These are phyloP conservation scores for Ceratitis capitata DNA, from an alignment of 1,140 invertebrate genomes.

Conservation along the genomic window DNA sequence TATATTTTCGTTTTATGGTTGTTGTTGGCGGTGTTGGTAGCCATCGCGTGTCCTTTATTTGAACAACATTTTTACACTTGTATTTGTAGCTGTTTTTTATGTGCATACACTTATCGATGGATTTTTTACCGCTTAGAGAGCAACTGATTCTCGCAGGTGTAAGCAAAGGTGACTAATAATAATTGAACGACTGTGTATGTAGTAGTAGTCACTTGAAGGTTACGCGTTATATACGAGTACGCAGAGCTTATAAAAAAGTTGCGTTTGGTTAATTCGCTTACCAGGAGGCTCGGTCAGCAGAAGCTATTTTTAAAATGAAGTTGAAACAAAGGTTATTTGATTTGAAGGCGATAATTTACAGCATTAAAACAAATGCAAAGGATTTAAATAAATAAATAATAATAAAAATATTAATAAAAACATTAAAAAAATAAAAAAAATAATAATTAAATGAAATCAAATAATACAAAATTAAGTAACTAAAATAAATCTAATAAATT, in stretches of 20 bases:
- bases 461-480: too few species aligned
- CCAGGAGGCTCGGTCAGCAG: neutral
- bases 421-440: too few species aligned
- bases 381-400: too few species aligned
- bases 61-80: neutral
- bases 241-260: neutral
- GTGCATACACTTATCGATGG: neutral
- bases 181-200: neutral
- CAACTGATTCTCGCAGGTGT: neutral
- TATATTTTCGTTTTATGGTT: neutral
- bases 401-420: too few species aligned
- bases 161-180: neutral
- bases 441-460: too few species aligned
- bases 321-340: neutral
- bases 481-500: too few species aligned
- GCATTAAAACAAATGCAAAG: too few species aligned
- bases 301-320: neutral
- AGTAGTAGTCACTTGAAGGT: neutral
- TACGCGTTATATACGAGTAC: neutral
- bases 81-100: neutral
- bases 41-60: neutral
- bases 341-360: too few species aligned
- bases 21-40: neutral
- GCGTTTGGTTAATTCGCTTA: neutral
- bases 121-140: neutral